phyloP scores from a whole-genome alignment of 2,113 vertebrate genomes.

The Podarcis muralis region DNA sequence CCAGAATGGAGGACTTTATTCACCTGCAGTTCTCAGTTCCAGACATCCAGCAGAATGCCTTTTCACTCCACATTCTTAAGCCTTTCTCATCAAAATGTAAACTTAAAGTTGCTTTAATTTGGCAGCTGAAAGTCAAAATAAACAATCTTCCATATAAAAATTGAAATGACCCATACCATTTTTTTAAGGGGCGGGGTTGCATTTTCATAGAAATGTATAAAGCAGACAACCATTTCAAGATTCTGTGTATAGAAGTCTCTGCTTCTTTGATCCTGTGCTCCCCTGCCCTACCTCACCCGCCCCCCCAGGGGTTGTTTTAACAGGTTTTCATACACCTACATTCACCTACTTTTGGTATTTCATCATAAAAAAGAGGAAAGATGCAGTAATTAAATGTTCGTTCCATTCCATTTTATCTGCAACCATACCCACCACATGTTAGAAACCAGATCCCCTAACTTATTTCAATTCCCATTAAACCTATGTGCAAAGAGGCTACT shows the following conservation, averaged over 20 bases:
- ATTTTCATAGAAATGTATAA: neutral
- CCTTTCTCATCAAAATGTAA: neutral
- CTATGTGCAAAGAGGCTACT: accelerated
- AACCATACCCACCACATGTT: neutral
- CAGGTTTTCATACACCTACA: neutral
- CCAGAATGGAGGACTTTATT: neutral
- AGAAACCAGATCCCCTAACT: neutral
- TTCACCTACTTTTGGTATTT: neutral
- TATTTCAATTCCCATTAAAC: neutral
- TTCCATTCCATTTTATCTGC: neutral
- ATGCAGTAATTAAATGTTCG: neutral
- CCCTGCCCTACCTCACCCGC: neutral
- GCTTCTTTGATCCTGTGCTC: neutral
- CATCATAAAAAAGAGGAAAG: slow-evolving; percentile 2
- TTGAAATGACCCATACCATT: neutral
- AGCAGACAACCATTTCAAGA: neutral
- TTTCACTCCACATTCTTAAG: neutral
- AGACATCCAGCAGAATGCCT: neutral
- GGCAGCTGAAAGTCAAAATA: neutral
- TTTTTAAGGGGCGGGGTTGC: neutral
- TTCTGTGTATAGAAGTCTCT: neutral
- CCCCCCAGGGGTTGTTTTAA: neutral
- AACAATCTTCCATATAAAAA: neutral
- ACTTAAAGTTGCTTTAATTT: neutral
- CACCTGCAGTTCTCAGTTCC: neutral